A percentile compares a stretch with the other conserved stretches of the same genome.
Conservation (phyloP, 2,888 invertebrate species). For the Lycophotia porphyrea region DNA sequence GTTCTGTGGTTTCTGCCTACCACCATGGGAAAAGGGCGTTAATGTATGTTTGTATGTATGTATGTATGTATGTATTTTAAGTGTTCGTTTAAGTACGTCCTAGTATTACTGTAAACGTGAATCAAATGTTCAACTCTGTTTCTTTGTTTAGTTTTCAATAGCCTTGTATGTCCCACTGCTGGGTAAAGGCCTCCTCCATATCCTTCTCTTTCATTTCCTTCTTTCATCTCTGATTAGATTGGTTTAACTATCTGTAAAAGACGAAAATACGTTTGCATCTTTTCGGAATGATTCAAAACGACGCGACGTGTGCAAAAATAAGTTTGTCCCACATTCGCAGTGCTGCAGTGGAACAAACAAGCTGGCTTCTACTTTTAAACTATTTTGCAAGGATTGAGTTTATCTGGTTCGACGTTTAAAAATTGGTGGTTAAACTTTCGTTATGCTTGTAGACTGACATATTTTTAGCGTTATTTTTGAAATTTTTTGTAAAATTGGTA, state of each 20-base stretch:
- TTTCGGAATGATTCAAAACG: background rate
- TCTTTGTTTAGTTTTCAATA: too few relatives aligned
- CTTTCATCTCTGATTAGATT: background rate
- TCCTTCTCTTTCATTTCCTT: too few relatives aligned
- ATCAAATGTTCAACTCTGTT: too few relatives aligned
- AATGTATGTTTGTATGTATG: too few relatives aligned
- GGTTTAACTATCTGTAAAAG: background rate
- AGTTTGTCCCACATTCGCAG: slow-evolving; percentile 14
- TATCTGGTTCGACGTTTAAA: background rate
- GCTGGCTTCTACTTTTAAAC: slow-evolving; percentile 16
- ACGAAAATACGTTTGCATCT: background rate
- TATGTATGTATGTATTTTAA: too few relatives aligned
- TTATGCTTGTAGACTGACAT: background rate
- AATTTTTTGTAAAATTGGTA: background rate
- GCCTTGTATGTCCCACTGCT: too few relatives aligned
- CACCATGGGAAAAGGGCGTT: too few relatives aligned
- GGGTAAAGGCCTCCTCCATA: too few relatives aligned
- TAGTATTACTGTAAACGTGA: background rate
- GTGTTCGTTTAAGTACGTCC: background rate
- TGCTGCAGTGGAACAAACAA: slow-evolving; percentile 17
- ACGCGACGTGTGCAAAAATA: slow-evolving; percentile 29
- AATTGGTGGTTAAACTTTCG: background rate
- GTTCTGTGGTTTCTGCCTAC: too few relatives aligned
- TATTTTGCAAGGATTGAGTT: slow-evolving; percentile 3
- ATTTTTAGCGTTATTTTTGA: background rate